A percentile compares a stretch with the other conserved stretches of the same genome.
phyloP scores from a whole-genome alignment of 2,113 vertebrate genomes.

The Xiphophorus couchianus region DNA sequence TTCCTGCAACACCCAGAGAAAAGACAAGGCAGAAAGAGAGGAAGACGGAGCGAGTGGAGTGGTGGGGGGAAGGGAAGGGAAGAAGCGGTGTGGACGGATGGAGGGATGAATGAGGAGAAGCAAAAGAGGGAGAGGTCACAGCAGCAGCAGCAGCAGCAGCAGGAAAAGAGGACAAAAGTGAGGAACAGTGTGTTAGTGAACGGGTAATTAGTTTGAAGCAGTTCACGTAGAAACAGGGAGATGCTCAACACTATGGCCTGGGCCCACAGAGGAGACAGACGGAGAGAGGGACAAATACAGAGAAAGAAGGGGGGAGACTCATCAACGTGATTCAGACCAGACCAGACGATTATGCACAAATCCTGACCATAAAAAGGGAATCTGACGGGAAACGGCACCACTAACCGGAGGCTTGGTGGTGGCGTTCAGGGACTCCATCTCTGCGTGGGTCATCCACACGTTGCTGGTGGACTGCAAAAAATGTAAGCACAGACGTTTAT shows the following conservation, averaged over 20 bases:
- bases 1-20: constrained; percentile 78
- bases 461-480: constrained; percentile 89
- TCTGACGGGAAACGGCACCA: constrained; percentile 16
- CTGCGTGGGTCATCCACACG: constrained; percentile 95
- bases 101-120: constrained; percentile 63
- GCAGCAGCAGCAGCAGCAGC: constrained; percentile 42
- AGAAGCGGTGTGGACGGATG: constrained; percentile 53
- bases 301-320: constrained; percentile 58
- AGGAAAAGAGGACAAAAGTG: constrained; percentile 74
- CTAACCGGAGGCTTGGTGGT: constrained; percentile 90
- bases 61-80: constrained; percentile 43
- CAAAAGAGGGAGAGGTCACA: constrained; percentile 60
- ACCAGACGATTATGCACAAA: constrained; percentile 23
- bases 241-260: constrained; percentile 77
- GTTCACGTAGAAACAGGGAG: constrained; percentile 77
- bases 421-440: constrained; percentile 92
- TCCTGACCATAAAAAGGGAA: background rate
- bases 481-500: background rate
- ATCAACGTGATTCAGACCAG: constrained; percentile 67
- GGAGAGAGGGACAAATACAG: constrained; percentile 44
- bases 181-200: constrained; percentile 85
- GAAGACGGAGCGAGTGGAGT: constrained; percentile 51
- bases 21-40: constrained; percentile 49
- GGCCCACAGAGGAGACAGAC: constrained; percentile 61
- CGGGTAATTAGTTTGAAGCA: constrained; percentile 82